A percentile compares a stretch with the other conserved stretches of the same genome.
These are phyloP conservation scores for Drosophila helvetica DNA, from an alignment of 2,888 invertebrate genomes.

Conservation along the genomic window DNA sequence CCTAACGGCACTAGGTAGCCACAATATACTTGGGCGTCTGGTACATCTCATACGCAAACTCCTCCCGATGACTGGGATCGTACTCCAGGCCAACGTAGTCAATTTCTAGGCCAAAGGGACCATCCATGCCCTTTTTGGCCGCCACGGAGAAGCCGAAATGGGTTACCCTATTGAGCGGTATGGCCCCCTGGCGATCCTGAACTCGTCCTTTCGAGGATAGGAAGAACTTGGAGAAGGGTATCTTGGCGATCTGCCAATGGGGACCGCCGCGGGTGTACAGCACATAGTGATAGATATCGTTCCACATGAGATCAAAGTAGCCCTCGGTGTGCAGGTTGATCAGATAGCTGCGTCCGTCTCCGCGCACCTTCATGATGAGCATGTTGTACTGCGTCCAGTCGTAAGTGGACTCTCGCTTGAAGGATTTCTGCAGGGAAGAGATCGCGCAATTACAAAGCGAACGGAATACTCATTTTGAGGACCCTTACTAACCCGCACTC, in stretches of 20 bases:
- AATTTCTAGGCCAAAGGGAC: constrained; percentile 94
- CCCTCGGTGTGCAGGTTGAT: constrained; percentile 91
- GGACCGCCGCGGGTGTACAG: constrained; percentile 98
- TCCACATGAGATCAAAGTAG: constrained; percentile 93
- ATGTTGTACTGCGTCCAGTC: constrained; percentile 92
- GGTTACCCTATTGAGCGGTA: constrained; percentile 87
- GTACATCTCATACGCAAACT: constrained; percentile 97
- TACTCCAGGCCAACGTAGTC: constrained; percentile 95
- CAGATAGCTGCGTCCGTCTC: constrained; percentile 96
- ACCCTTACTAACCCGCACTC: constrained; percentile 86
- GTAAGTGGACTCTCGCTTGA: constrained; percentile 88
- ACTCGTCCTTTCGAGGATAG: constrained; percentile 92
- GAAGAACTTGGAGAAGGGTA: constrained; percentile 97
- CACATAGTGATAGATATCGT: constrained; percentile 93
- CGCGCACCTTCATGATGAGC: constrained; percentile 90
- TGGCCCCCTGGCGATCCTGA: constrained; percentile 90
- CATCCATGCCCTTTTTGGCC: constrained; percentile 89
- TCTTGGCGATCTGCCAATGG: constrained; percentile 97
- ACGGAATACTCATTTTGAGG: not conserved
- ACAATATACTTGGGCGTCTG: constrained; percentile 88
- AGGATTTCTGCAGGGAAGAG: constrained; percentile 88
- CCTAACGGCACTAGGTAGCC: constrained; percentile 84
- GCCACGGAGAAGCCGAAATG: constrained; percentile 92
- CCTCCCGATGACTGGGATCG: constrained; percentile 92
- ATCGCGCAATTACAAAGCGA: not conserved